Conservation (phyloP, 92 coral and sea anemone species). For the Epizoanthus ramosus region DNA sequence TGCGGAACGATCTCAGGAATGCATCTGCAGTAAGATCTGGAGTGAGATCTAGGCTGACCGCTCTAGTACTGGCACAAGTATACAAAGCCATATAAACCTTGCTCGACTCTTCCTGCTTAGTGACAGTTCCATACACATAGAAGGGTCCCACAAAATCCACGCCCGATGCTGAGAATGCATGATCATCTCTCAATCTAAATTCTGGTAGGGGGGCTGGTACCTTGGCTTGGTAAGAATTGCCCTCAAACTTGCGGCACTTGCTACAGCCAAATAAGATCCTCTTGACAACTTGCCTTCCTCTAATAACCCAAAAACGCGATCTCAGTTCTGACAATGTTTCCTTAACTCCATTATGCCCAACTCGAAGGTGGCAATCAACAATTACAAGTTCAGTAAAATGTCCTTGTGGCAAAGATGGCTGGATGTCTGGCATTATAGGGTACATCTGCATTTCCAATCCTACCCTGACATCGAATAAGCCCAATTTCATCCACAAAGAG, state of each 20-base stretch:
- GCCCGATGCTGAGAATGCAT: too few relatives aligned
- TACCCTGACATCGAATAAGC: conserved; percentile 48
- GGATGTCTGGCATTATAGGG: conserved; percentile 40
- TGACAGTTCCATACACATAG: conserved; percentile 16
- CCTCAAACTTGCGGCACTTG: conserved; percentile 33
- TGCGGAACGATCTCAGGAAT: conserved; percentile 29
- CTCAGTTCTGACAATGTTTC: conserved; percentile 44
- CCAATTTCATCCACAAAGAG: conserved; percentile 40
- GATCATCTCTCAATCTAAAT: conserved; percentile 12
- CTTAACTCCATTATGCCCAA: conserved; percentile 47
- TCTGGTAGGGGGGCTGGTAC: conserved; percentile 43
- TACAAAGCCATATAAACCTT: not conserved
- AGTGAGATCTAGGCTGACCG: not conserved
- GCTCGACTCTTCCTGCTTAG: not conserved
- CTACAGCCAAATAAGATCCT: conserved; percentile 30
- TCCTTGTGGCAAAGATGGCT: conserved; percentile 28
- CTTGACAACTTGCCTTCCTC: conserved; percentile 42
- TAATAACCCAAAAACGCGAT: conserved; percentile 45
- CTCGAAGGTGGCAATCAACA: conserved; percentile 39
- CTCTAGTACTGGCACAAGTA: conserved; percentile 13
- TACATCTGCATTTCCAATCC: conserved; percentile 38
- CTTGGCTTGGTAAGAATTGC: conserved; percentile 13
- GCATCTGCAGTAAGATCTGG: conserved; percentile 19
- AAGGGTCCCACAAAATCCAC: conserved; percentile 8
- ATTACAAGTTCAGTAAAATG: conserved; percentile 27